Conservation (phyloP, 2,888 invertebrate species). For the Bhutanitis thaidina region DNA sequence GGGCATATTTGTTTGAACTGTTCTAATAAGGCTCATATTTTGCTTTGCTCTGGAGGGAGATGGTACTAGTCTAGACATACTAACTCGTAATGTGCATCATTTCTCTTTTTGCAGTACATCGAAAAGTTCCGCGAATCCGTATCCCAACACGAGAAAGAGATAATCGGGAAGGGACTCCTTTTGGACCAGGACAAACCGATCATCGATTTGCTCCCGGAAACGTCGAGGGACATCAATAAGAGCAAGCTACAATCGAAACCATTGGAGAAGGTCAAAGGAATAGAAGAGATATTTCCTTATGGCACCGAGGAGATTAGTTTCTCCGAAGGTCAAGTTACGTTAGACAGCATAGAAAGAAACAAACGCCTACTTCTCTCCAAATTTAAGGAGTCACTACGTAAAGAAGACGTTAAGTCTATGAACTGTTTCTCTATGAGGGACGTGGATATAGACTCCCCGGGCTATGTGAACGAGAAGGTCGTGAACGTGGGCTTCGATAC, state of each 20-base stretch:
- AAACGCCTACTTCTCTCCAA: slow-evolving; percentile 50
- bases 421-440: slow-evolving; percentile 74
- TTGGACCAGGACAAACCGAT: slow-evolving; percentile 43
- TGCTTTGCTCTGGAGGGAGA: too few species aligned
- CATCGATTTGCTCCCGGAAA: slow-evolving; percentile 47
- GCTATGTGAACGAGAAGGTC: slow-evolving; percentile 55
- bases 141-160: slow-evolving; percentile 45
- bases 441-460: slow-evolving; percentile 55
- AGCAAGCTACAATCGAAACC: slow-evolving; percentile 11
- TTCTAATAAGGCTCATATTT: too few species aligned
- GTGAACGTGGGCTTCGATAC: slow-evolving; percentile 60
- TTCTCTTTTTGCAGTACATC: slow-evolving; percentile 48
- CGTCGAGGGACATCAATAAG: slow-evolving; percentile 21
- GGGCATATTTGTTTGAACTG: too few species aligned
- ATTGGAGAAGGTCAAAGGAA: slow-evolving; percentile 20
- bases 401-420: slow-evolving; percentile 47
- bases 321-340: slow-evolving; percentile 44
- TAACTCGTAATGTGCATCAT: background rate
- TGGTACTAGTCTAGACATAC: too few species aligned
- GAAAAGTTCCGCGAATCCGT: slow-evolving; percentile 56
- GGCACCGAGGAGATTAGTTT: slow-evolving; percentile 33
- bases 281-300: slow-evolving; percentile 54
- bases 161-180: slow-evolving; percentile 45
- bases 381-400: slow-evolving; percentile 39
- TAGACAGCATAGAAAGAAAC: slow-evolving; percentile 61